phyloP scores from a whole-genome alignment of 2,113 vertebrate species.

The Camelus dromedarius region DNA sequence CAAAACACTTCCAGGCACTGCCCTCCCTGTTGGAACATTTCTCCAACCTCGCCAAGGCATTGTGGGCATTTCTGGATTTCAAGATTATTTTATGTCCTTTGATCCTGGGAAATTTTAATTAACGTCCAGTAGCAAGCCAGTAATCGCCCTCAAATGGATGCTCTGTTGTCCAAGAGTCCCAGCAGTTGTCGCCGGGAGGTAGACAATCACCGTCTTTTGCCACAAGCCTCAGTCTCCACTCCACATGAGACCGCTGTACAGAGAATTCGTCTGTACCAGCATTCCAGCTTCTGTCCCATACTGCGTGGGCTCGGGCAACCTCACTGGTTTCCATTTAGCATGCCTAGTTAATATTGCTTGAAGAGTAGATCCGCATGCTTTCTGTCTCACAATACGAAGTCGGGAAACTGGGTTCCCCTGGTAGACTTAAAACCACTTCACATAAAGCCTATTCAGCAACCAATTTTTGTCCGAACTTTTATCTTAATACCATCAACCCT shows the following conservation, averaged over 20 bases:
- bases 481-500: background rate
- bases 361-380: background rate
- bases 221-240: background rate
- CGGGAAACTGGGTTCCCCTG: background rate
- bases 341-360: background rate
- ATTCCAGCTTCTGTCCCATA: background rate
- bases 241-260: too few species aligned
- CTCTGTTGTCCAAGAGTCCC: background rate
- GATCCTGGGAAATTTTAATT: background rate
- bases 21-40: background rate
- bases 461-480: background rate
- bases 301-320: too few species aligned
- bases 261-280: background rate
- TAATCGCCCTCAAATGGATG: background rate
- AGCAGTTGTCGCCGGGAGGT: background rate
- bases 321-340: background rate
- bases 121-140: background rate
- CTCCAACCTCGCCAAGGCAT: background rate
- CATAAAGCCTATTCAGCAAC: too few species aligned
- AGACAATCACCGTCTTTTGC: background rate
- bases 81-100: background rate
- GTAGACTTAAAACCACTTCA: background rate
- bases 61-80: background rate
- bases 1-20: background rate
- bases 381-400: too few species aligned